Percentiles rank a stretch among this genome's conserved stretches.
These are phyloP conservation scores for Neolamprologus toae DNA, from an alignment of 2,113 vertebrate species.

Conservation along the genomic window DNA sequence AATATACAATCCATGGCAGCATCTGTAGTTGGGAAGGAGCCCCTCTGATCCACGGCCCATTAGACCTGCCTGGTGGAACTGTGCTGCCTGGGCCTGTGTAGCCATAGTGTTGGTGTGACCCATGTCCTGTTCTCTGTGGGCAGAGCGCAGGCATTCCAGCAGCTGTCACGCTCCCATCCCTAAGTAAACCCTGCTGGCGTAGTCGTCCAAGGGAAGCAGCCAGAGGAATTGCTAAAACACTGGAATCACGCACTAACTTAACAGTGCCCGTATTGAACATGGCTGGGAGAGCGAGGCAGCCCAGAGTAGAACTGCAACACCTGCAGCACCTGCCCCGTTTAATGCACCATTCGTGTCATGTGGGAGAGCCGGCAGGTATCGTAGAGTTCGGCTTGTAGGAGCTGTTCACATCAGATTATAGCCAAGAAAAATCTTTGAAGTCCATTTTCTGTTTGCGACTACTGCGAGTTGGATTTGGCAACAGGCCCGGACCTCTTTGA, in stretches of 20 bases:
- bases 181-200: conserved; percentile 63
- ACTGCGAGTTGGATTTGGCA: not conserved
- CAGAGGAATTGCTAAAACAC: conserved; percentile 31
- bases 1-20: not conserved
- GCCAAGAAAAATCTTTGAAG: conserved; percentile 22
- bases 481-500: not conserved
- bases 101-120: conserved; percentile 50
- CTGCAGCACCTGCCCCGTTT: conserved; percentile 55
- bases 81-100: conserved; percentile 36
- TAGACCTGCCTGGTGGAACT: conserved; percentile 18
- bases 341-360: not conserved
- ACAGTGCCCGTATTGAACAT: conserved; percentile 53
- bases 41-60: conserved; percentile 29
- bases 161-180: conserved; percentile 58
- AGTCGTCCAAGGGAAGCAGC: conserved; percentile 36
- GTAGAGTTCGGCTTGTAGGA: not conserved
- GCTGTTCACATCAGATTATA: not conserved
- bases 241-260: conserved; percentile 53
- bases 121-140: conserved; percentile 49
- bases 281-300: conserved; percentile 12
- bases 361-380: not conserved
- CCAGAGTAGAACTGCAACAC: conserved; percentile 49
- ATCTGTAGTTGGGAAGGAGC: not conserved
- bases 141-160: conserved; percentile 50
- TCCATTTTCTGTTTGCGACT: not conserved